Conservation (phyloP, 64 coral and sea anemone genomes). For the Montipora sp. region DNA sequence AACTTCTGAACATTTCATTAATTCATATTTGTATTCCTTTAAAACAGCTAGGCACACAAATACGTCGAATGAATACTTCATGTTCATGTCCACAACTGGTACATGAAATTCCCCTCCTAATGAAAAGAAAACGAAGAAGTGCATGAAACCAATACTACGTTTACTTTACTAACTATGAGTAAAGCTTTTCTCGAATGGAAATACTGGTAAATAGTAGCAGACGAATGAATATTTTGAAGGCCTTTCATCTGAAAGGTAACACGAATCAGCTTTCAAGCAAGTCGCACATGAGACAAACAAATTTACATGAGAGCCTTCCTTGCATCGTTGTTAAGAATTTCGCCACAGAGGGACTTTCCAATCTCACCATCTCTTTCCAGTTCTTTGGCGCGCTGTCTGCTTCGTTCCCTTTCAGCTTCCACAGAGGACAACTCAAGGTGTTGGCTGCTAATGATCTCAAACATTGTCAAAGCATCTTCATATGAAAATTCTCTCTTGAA, state of each 20-base stretch:
- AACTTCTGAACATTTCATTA: slow-evolving; percentile 83
- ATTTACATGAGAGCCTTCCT: neutral
- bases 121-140: neutral
- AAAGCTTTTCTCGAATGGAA: no score
- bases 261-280: no score
- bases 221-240: no score
- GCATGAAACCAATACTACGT: neutral
- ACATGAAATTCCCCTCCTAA: slow-evolving; percentile 86
- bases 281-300: no score
- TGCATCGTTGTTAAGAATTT: no score
- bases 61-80: slow-evolving; percentile 89
- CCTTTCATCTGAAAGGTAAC: no score
- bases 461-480: slow-evolving; percentile 87
- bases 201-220: no score
- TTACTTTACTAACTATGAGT: no score
- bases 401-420: slow-evolving; percentile 89
- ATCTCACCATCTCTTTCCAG: slow-evolving; percentile 80
- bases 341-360: no score
- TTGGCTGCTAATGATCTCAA: slow-evolving; percentile 97
- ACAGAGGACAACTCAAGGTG: slow-evolving; percentile 88
- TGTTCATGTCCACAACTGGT: slow-evolving; percentile 66
- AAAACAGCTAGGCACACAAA: slow-evolving; percentile 93
- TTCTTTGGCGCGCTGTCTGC: slow-evolving; percentile 76
- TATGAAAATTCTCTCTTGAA: slow-evolving; percentile 97
- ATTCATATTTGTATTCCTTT: slow-evolving; percentile 69